These are phyloP conservation scores for Rachycentron canadum DNA, from an alignment of 2,797 vertebrate species.

Conservation along the genomic window DNA sequence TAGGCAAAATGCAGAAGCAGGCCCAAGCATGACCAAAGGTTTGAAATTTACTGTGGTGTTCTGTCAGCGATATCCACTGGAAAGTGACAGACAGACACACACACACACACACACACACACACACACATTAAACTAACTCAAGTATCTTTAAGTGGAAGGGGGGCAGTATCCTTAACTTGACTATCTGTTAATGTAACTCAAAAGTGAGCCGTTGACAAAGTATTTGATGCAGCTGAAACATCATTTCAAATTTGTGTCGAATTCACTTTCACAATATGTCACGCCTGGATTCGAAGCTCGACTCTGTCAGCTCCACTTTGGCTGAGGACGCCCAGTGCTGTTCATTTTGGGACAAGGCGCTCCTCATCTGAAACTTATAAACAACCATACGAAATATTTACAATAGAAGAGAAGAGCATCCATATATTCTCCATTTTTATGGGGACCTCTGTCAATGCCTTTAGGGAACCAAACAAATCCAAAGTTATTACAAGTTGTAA, in stretches of 20 bases:
- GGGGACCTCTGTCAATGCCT: neutral
- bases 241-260: conserved; percentile 27
- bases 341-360: conserved; percentile 1
- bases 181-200: conserved; percentile 33
- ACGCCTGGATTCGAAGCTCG: conserved; percentile 28
- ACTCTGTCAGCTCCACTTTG: conserved; percentile 15
- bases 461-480: conserved; percentile 32
- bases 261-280: conserved; percentile 42
- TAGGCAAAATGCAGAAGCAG: conserved; percentile 54
- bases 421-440: conserved; percentile 25
- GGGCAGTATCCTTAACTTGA: conserved; percentile 23
- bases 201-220: conserved; percentile 9
- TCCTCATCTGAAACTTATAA: conserved; percentile 8
- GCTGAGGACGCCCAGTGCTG: neutral
- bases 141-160: conserved; percentile 45
- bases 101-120: conserved; percentile 15
- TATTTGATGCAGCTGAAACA: conserved; percentile 25
- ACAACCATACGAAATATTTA: conserved; percentile 6
- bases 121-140: conserved; percentile 34
- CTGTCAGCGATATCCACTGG: conserved; percentile 25
- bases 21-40: conserved; percentile 29
- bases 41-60: conserved; percentile 40
- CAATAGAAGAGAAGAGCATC: neutral
- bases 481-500: conserved; percentile 47
- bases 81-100: conserved; percentile 22